Evolutionary conservation across 2,888 invertebrate species (phyloP).

Genomic region (Cheilosia grossa): DNA sequence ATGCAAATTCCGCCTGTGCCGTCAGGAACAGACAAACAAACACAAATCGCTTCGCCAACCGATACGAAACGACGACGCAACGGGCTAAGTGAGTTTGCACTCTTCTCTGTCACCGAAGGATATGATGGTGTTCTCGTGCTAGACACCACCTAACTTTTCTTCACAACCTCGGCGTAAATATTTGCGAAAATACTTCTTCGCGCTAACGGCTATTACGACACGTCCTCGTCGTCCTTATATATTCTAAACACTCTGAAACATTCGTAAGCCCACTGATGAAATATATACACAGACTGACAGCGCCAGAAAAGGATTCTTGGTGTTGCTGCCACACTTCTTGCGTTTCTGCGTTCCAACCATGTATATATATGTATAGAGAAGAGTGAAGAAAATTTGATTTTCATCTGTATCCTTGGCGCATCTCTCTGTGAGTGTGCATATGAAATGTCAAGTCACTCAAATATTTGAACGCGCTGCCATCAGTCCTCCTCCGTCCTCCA

Average conservation of each 20-base stretch:
- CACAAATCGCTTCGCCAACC: conserved; percentile 27
- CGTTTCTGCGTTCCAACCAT: background rate
- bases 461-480: conserved; percentile 63
- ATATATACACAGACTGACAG: conserved; percentile 61
- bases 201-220: conserved; percentile 74
- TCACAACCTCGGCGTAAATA: conserved; percentile 70
- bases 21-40: conserved; percentile 73
- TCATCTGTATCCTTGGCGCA: conserved; percentile 56
- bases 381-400: conserved; percentile 74
- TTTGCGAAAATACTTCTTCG: conserved; percentile 68
- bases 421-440: conserved; percentile 56
- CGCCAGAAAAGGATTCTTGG: conserved; percentile 64
- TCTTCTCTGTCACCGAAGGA: conserved; percentile 61
- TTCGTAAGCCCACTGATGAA: conserved; percentile 70
- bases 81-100: conserved; percentile 72
- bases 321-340: conserved; percentile 28
- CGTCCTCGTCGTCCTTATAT: conserved; percentile 44
- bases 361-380: background rate
- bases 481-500: background rate
- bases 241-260: conserved; percentile 74
- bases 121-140: background rate
- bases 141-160: conserved; percentile 34
- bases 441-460: conserved; percentile 75
- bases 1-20: conserved; percentile 71
- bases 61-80: conserved; percentile 33